These are phyloP conservation scores for Macropus fuliginosus DNA, from an alignment of 2,797 vertebrate genomes.

Conservation along the genomic window DNA sequence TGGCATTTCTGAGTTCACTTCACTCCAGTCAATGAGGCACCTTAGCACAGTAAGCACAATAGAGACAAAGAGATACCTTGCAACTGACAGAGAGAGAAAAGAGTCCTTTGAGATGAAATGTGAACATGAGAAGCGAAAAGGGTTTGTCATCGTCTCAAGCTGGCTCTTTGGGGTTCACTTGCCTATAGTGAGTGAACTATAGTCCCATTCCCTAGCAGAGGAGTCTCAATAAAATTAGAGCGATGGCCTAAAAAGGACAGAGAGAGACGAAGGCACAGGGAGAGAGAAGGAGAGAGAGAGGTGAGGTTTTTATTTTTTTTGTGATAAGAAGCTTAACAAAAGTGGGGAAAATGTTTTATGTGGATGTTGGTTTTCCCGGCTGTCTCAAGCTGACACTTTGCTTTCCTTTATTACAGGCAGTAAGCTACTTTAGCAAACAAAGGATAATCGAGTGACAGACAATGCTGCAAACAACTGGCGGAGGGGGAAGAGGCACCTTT, in stretches of 20 bases:
- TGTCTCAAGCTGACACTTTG: slow-evolving; percentile 82
- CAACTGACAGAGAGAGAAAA: slow-evolving; percentile 86
- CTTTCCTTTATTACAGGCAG: slow-evolving; percentile 83
- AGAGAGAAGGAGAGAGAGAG: slow-evolving; percentile 76
- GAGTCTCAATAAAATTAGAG: slow-evolving; percentile 89
- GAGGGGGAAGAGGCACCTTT: slow-evolving; percentile 63
- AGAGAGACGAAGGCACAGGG: slow-evolving; percentile 80
- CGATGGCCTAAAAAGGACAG: slow-evolving; percentile 86
- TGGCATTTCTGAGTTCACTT: slow-evolving; percentile 87
- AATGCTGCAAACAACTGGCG: slow-evolving; percentile 81
- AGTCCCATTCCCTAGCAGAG: slow-evolving; percentile 85
- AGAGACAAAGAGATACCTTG: slow-evolving; percentile 88
- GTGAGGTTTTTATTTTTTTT: slow-evolving; percentile 68
- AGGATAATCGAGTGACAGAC: slow-evolving; percentile 79
- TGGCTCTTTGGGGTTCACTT: slow-evolving; percentile 88
- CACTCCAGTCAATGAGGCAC: slow-evolving; percentile 86
- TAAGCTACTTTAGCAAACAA: slow-evolving; percentile 86
- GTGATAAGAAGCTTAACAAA: slow-evolving; percentile 88
- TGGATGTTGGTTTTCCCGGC: slow-evolving; percentile 85
- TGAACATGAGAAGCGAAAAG: slow-evolving; percentile 88
- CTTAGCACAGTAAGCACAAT: slow-evolving; percentile 85
- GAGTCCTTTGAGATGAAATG: slow-evolving; percentile 90
- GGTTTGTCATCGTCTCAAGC: slow-evolving; percentile 87
- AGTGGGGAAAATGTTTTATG: slow-evolving; percentile 85
- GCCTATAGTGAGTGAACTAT: slow-evolving; percentile 87